Conservation (phyloP, 2,888 invertebrate species). For the Drosophila phalerata region DNA sequence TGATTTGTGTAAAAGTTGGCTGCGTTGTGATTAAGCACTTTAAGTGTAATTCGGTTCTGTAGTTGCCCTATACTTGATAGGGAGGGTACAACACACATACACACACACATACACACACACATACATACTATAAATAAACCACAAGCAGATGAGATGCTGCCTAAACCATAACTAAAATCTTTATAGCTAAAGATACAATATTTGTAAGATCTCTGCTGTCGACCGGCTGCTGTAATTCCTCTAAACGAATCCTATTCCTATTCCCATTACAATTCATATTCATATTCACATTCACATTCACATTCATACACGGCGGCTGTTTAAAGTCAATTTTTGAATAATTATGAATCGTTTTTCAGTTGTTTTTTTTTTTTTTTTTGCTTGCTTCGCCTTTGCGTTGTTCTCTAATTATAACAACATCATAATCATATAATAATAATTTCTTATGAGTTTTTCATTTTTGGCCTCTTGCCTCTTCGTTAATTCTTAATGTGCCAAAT, state of each 20-base stretch:
- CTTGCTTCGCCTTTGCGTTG: slow-evolving; percentile 24
- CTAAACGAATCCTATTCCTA: slow-evolving; percentile 12
- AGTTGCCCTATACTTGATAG: slow-evolving; percentile 35
- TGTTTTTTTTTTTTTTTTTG: too few species aligned
- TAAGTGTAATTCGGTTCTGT: slow-evolving; percentile 73
- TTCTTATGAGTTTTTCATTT: slow-evolving; percentile 53
- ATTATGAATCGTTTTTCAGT: slow-evolving; percentile 78
- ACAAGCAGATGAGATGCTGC: slow-evolving; percentile 53
- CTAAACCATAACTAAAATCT: slow-evolving; percentile 82
- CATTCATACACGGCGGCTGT: slow-evolving; percentile 51
- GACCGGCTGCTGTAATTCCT: slow-evolving; percentile 10
- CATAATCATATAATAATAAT: slow-evolving; percentile 67
- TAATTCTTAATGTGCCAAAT: slow-evolving; percentile 76
- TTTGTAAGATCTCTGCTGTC: slow-evolving; percentile 47
- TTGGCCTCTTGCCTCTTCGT: slow-evolving; percentile 50
- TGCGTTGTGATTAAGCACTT: slow-evolving; percentile 77
- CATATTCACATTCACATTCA: background rate
- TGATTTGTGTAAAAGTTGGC: slow-evolving; percentile 76
- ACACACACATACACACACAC: background rate
- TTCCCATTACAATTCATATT: background rate
- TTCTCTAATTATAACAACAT: slow-evolving; percentile 80
- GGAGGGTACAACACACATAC: slow-evolving; percentile 4
- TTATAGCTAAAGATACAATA: slow-evolving; percentile 67
- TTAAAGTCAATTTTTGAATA: slow-evolving; percentile 81
- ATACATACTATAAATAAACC: slow-evolving; percentile 72